Evolutionary conservation across 2,113 vertebrate genomes (phyloP).

Genomic region (Gopherus flavomarginatus): DNA sequence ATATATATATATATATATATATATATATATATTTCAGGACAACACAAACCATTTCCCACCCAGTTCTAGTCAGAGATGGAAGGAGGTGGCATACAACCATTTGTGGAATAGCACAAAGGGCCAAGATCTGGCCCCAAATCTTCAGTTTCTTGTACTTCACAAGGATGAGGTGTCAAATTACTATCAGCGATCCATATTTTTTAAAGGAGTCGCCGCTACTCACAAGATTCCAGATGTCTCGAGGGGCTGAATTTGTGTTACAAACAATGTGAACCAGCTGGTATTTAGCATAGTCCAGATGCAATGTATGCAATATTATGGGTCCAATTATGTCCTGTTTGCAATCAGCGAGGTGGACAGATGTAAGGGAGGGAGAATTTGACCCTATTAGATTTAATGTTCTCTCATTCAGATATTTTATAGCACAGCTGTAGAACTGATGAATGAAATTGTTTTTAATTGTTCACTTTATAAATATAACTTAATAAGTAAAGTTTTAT

Average conservation of each 20-base stretch:
- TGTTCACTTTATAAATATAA: too few species aligned
- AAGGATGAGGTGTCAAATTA: not conserved
- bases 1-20: too few species aligned
- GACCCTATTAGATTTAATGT: not conserved
- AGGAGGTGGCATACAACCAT: not conserved
- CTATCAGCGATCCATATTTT: not conserved
- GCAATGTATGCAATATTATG: not conserved
- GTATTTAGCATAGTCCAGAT: not conserved
- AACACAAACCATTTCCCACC: not conserved
- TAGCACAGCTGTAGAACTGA: not conserved
- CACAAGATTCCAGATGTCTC: not conserved
- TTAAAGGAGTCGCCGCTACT: not conserved
- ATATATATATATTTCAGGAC: not conserved
- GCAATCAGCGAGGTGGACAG: not conserved
- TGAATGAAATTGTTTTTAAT: too few species aligned
- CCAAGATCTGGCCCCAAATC: not conserved
- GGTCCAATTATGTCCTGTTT: not conserved
- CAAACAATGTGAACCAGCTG: not conserved
- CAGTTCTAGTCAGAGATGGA: not conserved
- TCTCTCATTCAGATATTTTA: conserved; percentile 34
- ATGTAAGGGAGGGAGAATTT: not conserved
- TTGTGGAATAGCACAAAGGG: not conserved
- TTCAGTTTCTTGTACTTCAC: not conserved
- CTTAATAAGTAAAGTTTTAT: too few species aligned
- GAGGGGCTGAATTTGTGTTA: not conserved